Conservation (phyloP, 1,140 invertebrate genomes). For the Heliconius himera region DNA sequence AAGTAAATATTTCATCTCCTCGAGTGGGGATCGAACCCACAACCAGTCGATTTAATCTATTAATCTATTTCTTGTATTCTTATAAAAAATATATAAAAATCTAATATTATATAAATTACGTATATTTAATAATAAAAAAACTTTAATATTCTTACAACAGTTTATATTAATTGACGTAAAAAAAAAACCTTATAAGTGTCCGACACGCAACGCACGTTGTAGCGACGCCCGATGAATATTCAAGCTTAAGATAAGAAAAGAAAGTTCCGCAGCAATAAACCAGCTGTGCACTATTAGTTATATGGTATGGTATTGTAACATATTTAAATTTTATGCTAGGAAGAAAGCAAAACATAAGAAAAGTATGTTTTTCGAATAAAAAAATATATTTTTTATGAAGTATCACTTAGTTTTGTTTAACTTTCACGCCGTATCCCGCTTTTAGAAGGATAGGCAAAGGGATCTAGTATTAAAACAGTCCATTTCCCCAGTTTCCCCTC, state of each 20-base stretch:
- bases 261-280: constrained; percentile 37
- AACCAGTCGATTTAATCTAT: too few species aligned
- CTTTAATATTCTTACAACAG: background rate
- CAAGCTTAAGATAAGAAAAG: constrained; percentile 45
- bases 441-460: too few species aligned
- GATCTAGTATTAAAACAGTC: too few species aligned
- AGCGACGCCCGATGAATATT: constrained; percentile 44
- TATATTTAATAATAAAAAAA: too few species aligned
- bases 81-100: too few species aligned
- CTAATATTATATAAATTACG: too few species aligned
- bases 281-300: constrained; percentile 33
- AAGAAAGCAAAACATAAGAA: constrained; percentile 1
- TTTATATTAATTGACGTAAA: background rate
- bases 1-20: too few species aligned
- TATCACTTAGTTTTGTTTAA: background rate
- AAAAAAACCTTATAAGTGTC: background rate
- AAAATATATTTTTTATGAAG: background rate
- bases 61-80: too few species aligned
- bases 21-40: too few species aligned
- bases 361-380: background rate
- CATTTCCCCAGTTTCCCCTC: too few species aligned
- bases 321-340: constrained; percentile 17
- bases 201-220: constrained; percentile 28
- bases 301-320: constrained; percentile 23
- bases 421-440: too few species aligned